A percentile compares a stretch with the other conserved stretches of the same genome.
Conservation (phyloP, 2,797 vertebrate genomes). For the Potorous gilbertii region DNA sequence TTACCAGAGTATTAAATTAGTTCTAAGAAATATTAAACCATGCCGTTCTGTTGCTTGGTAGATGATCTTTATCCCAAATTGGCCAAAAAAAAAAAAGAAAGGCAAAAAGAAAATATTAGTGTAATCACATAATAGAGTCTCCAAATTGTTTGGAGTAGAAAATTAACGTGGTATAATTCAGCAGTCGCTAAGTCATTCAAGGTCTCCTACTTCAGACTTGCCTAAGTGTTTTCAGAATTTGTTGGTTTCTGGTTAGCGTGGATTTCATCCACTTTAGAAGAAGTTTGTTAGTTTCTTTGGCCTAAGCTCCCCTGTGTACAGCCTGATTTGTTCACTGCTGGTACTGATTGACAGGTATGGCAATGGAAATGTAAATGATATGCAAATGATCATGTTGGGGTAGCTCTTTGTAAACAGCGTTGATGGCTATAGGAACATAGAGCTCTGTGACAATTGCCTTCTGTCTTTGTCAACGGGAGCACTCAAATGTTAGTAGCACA, state of each 20-base stretch:
- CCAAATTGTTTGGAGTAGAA: conserved; percentile 12
- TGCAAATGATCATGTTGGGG: conserved; percentile 77
- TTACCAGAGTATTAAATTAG: conserved; percentile 22
- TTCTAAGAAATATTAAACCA: conserved; percentile 19
- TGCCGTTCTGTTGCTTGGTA: conserved; percentile 2
- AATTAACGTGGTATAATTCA: conserved; percentile 17
- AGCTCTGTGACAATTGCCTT: conserved; percentile 63
- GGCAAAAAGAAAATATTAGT: conserved; percentile 10
- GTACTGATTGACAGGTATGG: conserved; percentile 78
- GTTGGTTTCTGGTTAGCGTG: not conserved
- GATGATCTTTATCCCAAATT: not conserved
- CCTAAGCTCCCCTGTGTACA: conserved; percentile 72
- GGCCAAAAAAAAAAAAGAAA: conserved; percentile 17
- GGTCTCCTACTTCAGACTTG: conserved; percentile 18
- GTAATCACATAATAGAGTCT: not conserved
- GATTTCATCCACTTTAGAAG: conserved; percentile 57
- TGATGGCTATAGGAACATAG: conserved; percentile 67
- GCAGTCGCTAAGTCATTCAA: conserved; percentile 25
- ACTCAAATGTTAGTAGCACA: conserved; percentile 30
- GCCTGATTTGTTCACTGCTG: conserved; percentile 75
- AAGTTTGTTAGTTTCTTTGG: conserved; percentile 67
- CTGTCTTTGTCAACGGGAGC: conserved; percentile 49
- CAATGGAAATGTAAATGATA: conserved; percentile 78
- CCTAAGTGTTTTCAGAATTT: conserved; percentile 22
- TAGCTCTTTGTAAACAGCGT: conserved; percentile 75